Conservation (phyloP, 2,113 vertebrate species). For the Chaetodon auriga region DNA sequence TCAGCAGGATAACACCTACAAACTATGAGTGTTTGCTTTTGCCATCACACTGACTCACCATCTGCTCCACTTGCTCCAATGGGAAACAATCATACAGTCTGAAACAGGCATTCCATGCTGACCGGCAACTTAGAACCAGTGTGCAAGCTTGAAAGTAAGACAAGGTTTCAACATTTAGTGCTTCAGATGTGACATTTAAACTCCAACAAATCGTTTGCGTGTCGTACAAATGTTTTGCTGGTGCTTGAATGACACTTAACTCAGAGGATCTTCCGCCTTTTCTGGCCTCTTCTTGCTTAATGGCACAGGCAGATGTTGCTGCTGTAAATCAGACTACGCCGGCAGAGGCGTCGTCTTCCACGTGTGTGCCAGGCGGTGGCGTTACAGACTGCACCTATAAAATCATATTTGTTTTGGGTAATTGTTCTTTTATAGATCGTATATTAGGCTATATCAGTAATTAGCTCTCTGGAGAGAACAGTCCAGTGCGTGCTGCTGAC, state of each 20-base stretch:
- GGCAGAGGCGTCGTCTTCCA: neutral
- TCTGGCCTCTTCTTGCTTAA: neutral
- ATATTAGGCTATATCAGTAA: neutral
- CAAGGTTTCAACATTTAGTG: neutral
- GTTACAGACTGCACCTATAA: neutral
- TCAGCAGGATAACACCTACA: conserved; percentile 32
- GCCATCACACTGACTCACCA: neutral
- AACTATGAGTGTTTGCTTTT: conserved; percentile 44
- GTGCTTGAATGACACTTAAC: neutral
- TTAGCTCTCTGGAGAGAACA: neutral
- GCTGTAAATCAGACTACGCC: neutral
- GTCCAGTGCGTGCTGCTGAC: neutral
- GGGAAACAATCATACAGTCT: conserved; percentile 12
- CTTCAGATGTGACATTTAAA: neutral
- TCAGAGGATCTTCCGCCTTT: too few relatives aligned
- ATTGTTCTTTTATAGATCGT: too few relatives aligned
- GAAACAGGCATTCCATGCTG: neutral
- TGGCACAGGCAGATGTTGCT: conserved; percentile 2
- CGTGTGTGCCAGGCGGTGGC: neutral
- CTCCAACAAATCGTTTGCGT: neutral
- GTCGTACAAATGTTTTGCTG: neutral
- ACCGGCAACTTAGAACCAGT: neutral
- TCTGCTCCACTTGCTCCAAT: conserved; percentile 22
- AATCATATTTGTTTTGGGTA: too few relatives aligned
- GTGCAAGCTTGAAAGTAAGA: neutral